Percentiles rank a stretch among this genome's conserved stretches.
These are phyloP conservation scores for Bufo gargarizans DNA, from an alignment of 2,113 vertebrate species.

Conservation along the genomic window DNA sequence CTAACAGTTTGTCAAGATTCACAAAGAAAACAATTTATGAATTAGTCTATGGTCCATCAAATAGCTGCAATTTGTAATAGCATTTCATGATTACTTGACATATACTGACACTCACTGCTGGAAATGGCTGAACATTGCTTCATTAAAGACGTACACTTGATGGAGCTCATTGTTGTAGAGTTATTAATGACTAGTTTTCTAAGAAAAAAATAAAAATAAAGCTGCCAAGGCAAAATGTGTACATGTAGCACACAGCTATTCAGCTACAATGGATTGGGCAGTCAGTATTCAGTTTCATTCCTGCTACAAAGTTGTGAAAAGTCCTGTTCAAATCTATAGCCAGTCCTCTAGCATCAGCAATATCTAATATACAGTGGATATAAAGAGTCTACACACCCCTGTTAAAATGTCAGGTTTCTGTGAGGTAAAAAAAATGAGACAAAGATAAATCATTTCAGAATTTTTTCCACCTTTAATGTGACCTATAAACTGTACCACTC, in stretches of 20 bases:
- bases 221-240: background rate
- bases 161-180: background rate
- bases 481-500: no score
- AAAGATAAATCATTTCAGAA: no score
- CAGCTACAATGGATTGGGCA: background rate
- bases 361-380: no score
- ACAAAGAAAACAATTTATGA: constrained; percentile 2
- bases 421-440: no score
- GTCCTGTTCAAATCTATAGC: no score
- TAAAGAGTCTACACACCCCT: no score
- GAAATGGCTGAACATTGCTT: constrained; percentile 7
- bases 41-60: constrained; percentile 5
- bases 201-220: background rate
- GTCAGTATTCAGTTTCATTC: background rate
- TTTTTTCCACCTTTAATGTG: no score
- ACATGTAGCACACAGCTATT: background rate
- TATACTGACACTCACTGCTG: constrained; percentile 14
- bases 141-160: background rate
- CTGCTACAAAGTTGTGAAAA: no score
- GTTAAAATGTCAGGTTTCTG: no score
- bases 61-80: background rate
- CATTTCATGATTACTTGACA: background rate
- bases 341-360: no score
- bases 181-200: background rate
- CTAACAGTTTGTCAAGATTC: background rate